These are phyloP conservation scores for Cosmopolites sordidus DNA, from an alignment of 2,888 invertebrate species.

Conservation along the genomic window DNA sequence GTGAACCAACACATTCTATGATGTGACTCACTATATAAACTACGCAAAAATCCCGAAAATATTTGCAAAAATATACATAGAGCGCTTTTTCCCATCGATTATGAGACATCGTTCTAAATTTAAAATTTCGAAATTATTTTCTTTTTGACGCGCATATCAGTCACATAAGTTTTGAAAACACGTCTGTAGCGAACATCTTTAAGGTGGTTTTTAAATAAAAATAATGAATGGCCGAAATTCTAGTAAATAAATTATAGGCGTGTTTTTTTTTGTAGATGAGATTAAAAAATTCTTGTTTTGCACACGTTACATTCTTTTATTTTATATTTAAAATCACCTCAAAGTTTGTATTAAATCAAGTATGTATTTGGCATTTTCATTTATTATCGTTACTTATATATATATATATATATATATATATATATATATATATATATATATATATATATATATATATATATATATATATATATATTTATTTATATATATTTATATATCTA, in stretches of 20 bases:
- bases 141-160: not conserved
- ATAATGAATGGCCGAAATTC: not conserved
- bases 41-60: not conserved
- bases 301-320: too few relatives aligned
- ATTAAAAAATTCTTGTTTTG: too few relatives aligned
- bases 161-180: not conserved
- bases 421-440: too few relatives aligned
- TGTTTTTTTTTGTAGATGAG: not conserved
- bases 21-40: not conserved
- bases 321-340: too few relatives aligned
- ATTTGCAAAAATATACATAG: not conserved
- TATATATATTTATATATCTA: too few relatives aligned
- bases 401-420: too few relatives aligned
- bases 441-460: too few relatives aligned
- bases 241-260: not conserved
- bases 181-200: not conserved
- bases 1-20: too few relatives aligned
- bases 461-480: too few relatives aligned
- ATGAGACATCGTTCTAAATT: not conserved
- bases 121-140: not conserved
- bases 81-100: not conserved
- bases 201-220: not conserved
- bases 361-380: too few relatives aligned
- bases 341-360: too few relatives aligned
- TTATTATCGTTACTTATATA: too few relatives aligned